These are phyloP conservation scores for Cirrhinus mrigala DNA, from an alignment of 2,797 vertebrate species.

Conservation along the genomic window DNA sequence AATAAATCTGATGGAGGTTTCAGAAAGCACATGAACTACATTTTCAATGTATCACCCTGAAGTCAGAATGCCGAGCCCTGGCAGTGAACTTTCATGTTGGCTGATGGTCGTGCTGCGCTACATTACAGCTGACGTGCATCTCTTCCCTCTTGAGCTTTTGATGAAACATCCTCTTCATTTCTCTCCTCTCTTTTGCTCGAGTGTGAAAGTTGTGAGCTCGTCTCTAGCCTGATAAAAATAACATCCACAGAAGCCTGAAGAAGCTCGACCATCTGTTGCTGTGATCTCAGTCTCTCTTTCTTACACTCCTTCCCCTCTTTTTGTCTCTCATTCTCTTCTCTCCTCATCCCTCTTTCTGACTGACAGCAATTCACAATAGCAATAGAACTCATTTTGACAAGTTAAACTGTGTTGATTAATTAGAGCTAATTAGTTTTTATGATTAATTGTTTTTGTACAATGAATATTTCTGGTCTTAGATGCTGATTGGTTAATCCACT, in stretches of 20 bases:
- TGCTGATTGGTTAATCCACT: constrained; percentile 1
- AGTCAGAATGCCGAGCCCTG: not conserved
- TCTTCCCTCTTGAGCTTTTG: constrained; percentile 42
- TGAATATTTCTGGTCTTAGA: constrained; percentile 7
- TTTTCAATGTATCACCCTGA: not conserved
- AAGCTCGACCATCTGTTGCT: constrained; percentile 58
- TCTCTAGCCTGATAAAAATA: constrained; percentile 57
- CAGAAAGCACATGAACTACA: not conserved
- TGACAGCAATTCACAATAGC: not conserved
- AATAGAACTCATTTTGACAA: not conserved
- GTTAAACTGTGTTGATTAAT: not conserved
- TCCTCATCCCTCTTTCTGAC: not conserved
- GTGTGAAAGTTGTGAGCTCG: constrained; percentile 52
- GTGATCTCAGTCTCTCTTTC: constrained; percentile 36
- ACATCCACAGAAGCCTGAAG: constrained; percentile 41
- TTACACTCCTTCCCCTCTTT: not conserved
- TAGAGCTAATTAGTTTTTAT: not conserved
- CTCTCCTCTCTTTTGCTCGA: not conserved
- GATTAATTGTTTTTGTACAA: constrained; percentile 2
- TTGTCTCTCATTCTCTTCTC: not conserved
- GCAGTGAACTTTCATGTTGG: constrained; percentile 5
- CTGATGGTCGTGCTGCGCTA: constrained; percentile 21
- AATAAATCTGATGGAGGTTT: not conserved
- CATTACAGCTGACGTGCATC: constrained; percentile 19
- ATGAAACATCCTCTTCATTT: constrained; percentile 50